Conservation (phyloP, 2,888 invertebrate genomes). For the Myathropa florea region DNA sequence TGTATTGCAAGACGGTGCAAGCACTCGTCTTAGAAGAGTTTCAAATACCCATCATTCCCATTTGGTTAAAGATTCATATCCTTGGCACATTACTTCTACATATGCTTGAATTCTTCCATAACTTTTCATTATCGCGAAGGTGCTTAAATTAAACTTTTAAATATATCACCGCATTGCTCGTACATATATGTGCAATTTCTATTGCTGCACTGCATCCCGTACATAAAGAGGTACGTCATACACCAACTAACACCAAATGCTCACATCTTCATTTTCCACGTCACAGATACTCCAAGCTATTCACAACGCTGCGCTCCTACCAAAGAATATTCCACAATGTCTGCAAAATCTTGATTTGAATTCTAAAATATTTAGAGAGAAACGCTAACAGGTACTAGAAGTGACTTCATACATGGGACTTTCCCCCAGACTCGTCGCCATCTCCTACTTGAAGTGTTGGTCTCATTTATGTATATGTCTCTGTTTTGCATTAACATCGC, state of each 20-base stretch:
- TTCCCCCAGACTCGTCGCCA: slow-evolving; percentile 9
- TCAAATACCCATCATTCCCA: neutral
- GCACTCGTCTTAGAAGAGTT: neutral
- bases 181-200: slow-evolving; percentile 37
- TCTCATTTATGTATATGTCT: slow-evolving; percentile 58
- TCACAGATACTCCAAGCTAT: slow-evolving; percentile 46
- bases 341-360: slow-evolving; percentile 79
- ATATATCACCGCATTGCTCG: neutral
- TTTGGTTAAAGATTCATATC: neutral
- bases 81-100: neutral
- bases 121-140: slow-evolving; percentile 18
- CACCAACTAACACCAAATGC: slow-evolving; percentile 63
- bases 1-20: neutral
- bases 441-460: slow-evolving; percentile 7
- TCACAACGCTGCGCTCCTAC: slow-evolving; percentile 25
- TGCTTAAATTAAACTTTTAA: slow-evolving; percentile 51
- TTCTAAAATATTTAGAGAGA: slow-evolving; percentile 79
- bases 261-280: slow-evolving; percentile 54
- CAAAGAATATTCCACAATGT: slow-evolving; percentile 36
- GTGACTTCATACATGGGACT: slow-evolving; percentile 52
- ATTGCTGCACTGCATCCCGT: slow-evolving; percentile 15
- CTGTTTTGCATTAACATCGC: slow-evolving; percentile 70
- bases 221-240: slow-evolving; percentile 14
- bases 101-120: slow-evolving; percentile 2
- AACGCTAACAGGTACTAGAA: slow-evolving; percentile 63